Percentiles rank a stretch among this genome's conserved stretches.
Conservation (phyloP, 2,797 vertebrate genomes). For the Diglossa cyanea region DNA sequence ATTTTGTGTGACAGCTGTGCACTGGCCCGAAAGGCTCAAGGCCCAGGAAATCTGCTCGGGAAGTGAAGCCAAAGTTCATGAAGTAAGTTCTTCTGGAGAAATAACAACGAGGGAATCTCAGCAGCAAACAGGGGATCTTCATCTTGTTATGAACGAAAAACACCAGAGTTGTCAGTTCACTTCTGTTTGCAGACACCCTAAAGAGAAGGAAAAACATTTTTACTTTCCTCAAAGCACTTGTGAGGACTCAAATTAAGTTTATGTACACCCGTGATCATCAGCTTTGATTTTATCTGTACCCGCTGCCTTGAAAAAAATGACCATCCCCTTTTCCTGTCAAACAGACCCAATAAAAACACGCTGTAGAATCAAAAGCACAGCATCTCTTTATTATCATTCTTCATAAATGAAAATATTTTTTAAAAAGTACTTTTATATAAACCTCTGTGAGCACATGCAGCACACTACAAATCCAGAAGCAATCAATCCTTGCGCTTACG, state of each 20-base stretch:
- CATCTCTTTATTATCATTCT: neutral
- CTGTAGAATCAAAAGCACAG: accelerated
- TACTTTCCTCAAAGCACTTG: neutral
- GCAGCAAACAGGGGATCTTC: constrained; percentile 48
- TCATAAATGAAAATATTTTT: accelerated
- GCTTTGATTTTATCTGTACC: neutral
- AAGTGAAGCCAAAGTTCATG: neutral
- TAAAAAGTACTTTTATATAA: neutral
- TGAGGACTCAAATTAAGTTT: neutral
- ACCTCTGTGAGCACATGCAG: accelerated
- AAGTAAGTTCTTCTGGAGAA: constrained; percentile 22
- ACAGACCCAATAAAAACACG: neutral
- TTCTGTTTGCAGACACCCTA: constrained; percentile 1
- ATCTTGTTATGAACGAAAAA: constrained; percentile 38
- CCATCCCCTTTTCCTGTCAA: accelerated
- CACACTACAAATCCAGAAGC: neutral
- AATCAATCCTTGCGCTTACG: accelerated
- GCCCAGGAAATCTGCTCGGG: neutral
- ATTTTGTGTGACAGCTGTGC: neutral
- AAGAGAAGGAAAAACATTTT: constrained; percentile 1
- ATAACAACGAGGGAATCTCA: neutral
- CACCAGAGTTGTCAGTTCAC: neutral
- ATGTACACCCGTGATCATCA: accelerated
- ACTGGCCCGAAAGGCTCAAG: accelerated
- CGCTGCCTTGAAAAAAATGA: neutral